phyloP scores from a whole-genome alignment of 2,113 vertebrate genomes.

The Excalfactoria chinensis region DNA sequence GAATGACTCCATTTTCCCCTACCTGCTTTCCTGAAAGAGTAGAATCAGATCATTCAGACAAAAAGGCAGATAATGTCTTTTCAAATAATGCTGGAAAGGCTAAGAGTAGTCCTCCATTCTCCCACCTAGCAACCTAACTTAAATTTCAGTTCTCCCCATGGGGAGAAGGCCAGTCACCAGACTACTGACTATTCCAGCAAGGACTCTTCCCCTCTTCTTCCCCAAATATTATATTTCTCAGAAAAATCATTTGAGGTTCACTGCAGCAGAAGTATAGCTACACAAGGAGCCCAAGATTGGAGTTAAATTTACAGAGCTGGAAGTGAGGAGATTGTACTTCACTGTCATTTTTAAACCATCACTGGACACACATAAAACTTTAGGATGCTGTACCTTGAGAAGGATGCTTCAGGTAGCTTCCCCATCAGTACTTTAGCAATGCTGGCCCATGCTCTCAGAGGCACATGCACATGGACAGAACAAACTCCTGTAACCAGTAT shows the following conservation, averaged over 20 bases:
- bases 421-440: not conserved
- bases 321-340: not conserved
- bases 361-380: not conserved
- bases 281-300: not conserved
- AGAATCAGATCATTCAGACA: not conserved
- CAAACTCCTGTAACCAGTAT: not conserved
- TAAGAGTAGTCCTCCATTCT: not conserved
- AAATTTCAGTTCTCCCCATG: not conserved
- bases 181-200: not conserved
- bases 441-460: not conserved
- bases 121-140: not conserved
- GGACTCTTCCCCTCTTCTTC: not conserved
- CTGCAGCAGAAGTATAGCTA: not conserved
- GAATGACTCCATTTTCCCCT: not conserved
- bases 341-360: not conserved
- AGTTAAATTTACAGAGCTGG: not conserved
- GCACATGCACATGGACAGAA: not conserved
- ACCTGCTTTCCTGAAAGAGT: not conserved
- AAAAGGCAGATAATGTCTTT: not conserved
- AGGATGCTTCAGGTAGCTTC: not conserved
- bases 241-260: constrained; percentile 21
- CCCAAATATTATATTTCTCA: not conserved
- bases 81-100: not conserved
- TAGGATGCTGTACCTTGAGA: not conserved
- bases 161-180: not conserved